A percentile compares a stretch with the other conserved stretches of the same genome.
Conservation (phyloP, 2,113 vertebrate species). For the Leptosomus discolor region DNA sequence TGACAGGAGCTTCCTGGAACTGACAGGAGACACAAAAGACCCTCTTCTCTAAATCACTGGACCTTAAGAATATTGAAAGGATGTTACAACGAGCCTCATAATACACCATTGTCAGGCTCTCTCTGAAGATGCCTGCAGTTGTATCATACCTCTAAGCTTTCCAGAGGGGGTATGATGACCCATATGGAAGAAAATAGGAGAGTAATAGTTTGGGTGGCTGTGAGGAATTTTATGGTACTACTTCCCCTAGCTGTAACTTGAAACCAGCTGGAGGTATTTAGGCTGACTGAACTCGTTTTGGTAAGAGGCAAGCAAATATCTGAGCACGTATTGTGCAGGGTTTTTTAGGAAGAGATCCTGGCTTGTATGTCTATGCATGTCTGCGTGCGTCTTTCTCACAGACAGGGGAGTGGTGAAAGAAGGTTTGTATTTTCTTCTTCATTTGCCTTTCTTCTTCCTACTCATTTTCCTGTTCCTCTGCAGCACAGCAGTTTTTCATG, state of each 20-base stretch:
- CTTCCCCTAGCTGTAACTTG: not conserved
- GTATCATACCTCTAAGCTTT: slow-evolving; percentile 28
- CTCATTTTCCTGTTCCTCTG: not conserved
- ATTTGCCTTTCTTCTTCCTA: slow-evolving; percentile 12
- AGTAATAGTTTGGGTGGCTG: slow-evolving; percentile 59
- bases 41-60: slow-evolving; percentile 57
- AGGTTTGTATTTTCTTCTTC: not conserved
- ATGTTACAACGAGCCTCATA: slow-evolving; percentile 55
- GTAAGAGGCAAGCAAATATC: not conserved
- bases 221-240: slow-evolving; percentile 6
- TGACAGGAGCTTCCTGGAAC: slow-evolving; percentile 64
- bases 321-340: not conserved
- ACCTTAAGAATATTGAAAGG: slow-evolving; percentile 60
- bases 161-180: slow-evolving; percentile 38
- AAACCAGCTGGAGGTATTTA: slow-evolving; percentile 9
- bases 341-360: not conserved
- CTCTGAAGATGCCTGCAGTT: slow-evolving; percentile 53
- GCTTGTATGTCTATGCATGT: not conserved
- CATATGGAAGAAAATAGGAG: slow-evolving; percentile 25
- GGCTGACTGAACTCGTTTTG: not conserved
- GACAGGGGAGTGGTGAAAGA: not conserved
- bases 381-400: not conserved
- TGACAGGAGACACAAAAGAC: slow-evolving; percentile 58
- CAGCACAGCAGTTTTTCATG: not conserved
- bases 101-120: slow-evolving; percentile 44